phyloP scores from a whole-genome alignment of 1,140 invertebrate genomes.

The Anastrepha obliqua region DNA sequence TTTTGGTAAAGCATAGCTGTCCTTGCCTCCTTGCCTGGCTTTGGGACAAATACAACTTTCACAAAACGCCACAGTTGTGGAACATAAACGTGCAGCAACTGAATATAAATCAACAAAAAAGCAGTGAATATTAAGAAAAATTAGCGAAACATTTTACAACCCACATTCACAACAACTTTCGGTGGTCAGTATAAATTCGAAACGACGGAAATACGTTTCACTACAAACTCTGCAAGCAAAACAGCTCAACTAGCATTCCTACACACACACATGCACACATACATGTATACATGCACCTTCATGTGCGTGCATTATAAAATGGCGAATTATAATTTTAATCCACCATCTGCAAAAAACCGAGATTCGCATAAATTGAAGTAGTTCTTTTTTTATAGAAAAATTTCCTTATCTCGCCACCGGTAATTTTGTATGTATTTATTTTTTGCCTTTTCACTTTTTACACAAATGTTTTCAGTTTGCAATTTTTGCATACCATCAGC shows the following conservation, averaged over 20 bases:
- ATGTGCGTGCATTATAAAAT: background rate
- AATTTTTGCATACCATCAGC: background rate
- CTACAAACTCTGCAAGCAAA: background rate
- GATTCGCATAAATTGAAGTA: background rate
- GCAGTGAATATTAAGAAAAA: background rate
- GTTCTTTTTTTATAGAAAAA: background rate
- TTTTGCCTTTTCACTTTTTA: conserved; percentile 19
- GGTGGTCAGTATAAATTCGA: background rate
- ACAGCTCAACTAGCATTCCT: background rate
- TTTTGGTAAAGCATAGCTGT: too few relatives aligned
- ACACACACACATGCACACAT: background rate
- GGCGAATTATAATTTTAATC: conserved; percentile 30
- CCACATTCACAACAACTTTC: background rate
- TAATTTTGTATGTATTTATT: background rate
- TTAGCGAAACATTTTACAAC: background rate
- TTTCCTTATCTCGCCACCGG: background rate
- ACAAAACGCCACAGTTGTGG: too few relatives aligned
- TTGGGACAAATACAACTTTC: too few relatives aligned
- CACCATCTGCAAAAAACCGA: background rate
- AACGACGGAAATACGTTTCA: conserved; percentile 28
- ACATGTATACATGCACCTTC: too few relatives aligned
- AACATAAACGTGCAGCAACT: too few relatives aligned
- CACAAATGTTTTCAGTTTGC: background rate
- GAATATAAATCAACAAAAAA: background rate
- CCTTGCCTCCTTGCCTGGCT: too few relatives aligned